Evolutionary conservation across 2,113 vertebrate genomes (phyloP).

Genomic region (Grallaria varia): DNA sequence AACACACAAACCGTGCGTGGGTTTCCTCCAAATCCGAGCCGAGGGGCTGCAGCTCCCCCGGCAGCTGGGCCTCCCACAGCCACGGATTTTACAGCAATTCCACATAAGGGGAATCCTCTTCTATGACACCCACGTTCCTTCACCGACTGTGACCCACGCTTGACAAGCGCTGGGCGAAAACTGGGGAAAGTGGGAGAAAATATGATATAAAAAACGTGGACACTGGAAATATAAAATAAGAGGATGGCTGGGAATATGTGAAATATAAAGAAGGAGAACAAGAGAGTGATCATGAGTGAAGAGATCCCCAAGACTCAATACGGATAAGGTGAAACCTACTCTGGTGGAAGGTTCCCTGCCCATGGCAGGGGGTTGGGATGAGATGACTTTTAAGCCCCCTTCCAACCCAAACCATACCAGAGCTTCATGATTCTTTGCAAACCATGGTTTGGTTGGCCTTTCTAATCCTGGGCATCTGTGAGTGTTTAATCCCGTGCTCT

Average conservation of each 20-base stretch:
- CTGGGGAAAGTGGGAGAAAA: neutral
- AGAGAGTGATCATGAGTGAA: neutral
- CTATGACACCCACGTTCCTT: fast-evolving
- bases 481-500: neutral
- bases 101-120: neutral
- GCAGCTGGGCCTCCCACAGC: neutral
- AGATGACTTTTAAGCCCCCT: neutral
- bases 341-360: neutral
- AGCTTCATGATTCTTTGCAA: neutral
- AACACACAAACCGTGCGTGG: neutral
- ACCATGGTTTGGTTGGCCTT: neutral
- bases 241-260: neutral
- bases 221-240: neutral
- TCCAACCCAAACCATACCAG: neutral
- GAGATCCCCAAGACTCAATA: neutral
- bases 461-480: neutral
- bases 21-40: neutral
- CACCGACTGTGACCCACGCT: fast-evolving
- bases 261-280: neutral
- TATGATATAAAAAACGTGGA: fast-evolving
- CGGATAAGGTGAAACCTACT: neutral
- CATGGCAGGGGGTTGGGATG: neutral
- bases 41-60: neutral
- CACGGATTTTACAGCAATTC: neutral
- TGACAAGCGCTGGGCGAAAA: neutral